These are phyloP conservation scores for Sphaeramia orbicularis DNA, from an alignment of 2,797 vertebrate genomes.

Conservation along the genomic window DNA sequence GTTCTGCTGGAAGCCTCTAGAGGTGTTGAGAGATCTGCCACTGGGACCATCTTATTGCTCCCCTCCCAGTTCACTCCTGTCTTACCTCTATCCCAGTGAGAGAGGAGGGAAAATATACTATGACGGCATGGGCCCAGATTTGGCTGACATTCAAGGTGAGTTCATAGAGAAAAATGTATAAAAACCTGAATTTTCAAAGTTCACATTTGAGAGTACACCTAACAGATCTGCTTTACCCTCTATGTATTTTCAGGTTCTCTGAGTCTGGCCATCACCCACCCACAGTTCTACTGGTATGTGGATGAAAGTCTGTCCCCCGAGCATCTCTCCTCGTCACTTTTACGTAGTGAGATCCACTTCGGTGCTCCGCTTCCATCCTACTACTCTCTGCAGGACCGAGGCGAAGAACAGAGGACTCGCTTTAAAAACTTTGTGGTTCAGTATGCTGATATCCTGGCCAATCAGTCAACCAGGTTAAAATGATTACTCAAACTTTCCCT, in stretches of 20 bases:
- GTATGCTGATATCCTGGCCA: slow-evolving; percentile 92
- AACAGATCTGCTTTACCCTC: slow-evolving; percentile 22
- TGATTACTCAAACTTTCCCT: too few relatives aligned
- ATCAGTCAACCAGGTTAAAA: slow-evolving; percentile 94
- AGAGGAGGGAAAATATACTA: slow-evolving; percentile 96
- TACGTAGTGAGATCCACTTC: slow-evolving; percentile 96
- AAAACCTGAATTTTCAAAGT: neutral
- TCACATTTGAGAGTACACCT: neutral
- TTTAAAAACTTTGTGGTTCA: slow-evolving; percentile 96
- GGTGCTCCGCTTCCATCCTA: slow-evolving; percentile 94
- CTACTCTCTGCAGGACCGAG: slow-evolving; percentile 93
- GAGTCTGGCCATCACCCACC: slow-evolving; percentile 97
- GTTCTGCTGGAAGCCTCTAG: slow-evolving; percentile 98
- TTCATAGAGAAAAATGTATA: neutral
- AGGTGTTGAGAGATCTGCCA: slow-evolving; percentile 93
- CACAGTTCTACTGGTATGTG: slow-evolving; percentile 99
- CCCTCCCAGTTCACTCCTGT: slow-evolving; percentile 95
- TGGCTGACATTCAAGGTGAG: slow-evolving; percentile 95
- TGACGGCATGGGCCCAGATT: slow-evolving; percentile 96
- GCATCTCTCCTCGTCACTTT: slow-evolving; percentile 92
- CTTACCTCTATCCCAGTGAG: slow-evolving; percentile 97
- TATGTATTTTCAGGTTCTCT: slow-evolving; percentile 87
- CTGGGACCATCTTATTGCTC: slow-evolving; percentile 96
- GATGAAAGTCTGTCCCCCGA: slow-evolving; percentile 93
- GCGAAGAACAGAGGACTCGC: slow-evolving; percentile 90